A percentile compares a stretch with the other conserved stretches of the same genome.
phyloP scores from a whole-genome alignment of 2,888 invertebrate genomes.

The Stenurella melanura region DNA sequence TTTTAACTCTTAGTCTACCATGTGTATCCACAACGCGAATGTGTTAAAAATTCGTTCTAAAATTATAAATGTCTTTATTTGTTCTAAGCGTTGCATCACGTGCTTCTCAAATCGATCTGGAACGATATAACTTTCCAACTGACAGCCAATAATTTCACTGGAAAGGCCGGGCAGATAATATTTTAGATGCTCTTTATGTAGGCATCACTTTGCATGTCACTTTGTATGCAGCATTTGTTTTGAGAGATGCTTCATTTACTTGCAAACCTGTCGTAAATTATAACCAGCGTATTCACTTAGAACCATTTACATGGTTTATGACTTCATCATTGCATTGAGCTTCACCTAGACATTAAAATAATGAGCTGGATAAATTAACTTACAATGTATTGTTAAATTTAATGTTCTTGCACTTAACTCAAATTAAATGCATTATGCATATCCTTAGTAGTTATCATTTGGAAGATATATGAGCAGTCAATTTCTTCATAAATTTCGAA shows the following conservation, averaged over 20 bases:
- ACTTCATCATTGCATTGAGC: slow-evolving; percentile 27
- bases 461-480: neutral
- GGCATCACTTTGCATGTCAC: slow-evolving; percentile 54
- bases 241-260: slow-evolving; percentile 49
- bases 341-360: slow-evolving; percentile 34
- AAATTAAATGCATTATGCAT: slow-evolving; percentile 41
- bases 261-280: slow-evolving; percentile 33
- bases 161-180: slow-evolving; percentile 52
- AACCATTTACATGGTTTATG: slow-evolving; percentile 30
- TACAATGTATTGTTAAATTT: slow-evolving; percentile 20
- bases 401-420: slow-evolving; percentile 22
- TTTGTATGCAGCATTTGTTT: slow-evolving; percentile 50
- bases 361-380: slow-evolving; percentile 33
- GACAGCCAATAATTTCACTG: slow-evolving; percentile 53
- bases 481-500: neutral
- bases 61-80: slow-evolving; percentile 46
- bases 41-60: slow-evolving; percentile 32
- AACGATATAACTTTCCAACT: slow-evolving; percentile 48
- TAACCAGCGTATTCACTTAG: slow-evolving; percentile 32
- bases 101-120: slow-evolving; percentile 47
- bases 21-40: slow-evolving; percentile 31
- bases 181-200: slow-evolving; percentile 55
- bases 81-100: slow-evolving; percentile 46
- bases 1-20: slow-evolving; percentile 51
- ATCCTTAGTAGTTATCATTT: neutral